A percentile compares a stretch with the other conserved stretches of the same genome.
These are phyloP conservation scores for Sphaerodactylus townsendi DNA, from an alignment of 2,113 vertebrate species.

Conservation along the genomic window DNA sequence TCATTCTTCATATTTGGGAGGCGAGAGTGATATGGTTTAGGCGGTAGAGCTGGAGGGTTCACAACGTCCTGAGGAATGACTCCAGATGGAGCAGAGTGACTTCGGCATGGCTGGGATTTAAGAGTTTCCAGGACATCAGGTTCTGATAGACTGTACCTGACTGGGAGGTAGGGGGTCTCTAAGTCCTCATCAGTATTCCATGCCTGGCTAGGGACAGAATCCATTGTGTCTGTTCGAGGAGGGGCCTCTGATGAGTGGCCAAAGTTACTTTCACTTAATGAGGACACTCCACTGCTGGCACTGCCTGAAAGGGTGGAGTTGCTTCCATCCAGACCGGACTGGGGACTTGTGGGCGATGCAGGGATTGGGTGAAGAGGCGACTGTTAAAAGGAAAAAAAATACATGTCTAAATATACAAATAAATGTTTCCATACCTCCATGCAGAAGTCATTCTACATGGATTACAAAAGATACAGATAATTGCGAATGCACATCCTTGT, in stretches of 20 bases:
- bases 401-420: conserved; percentile 43
- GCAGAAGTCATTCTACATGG: background rate
- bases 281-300: conserved; percentile 95
- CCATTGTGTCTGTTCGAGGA: conserved; percentile 88
- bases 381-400: conserved; percentile 70
- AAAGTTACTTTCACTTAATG: conserved; percentile 94
- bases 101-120: conserved; percentile 91
- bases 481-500: background rate
- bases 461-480: background rate
- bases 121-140: conserved; percentile 88
- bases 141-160: conserved; percentile 91
- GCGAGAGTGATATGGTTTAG: conserved; percentile 88
- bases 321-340: conserved; percentile 92
- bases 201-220: conserved; percentile 90
- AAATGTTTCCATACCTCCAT: background rate
- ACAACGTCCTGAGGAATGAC: conserved; percentile 84
- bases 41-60: conserved; percentile 82
- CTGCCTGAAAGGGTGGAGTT: conserved; percentile 95
- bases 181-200: conserved; percentile 90
- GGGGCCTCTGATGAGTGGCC: conserved; percentile 83
- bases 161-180: conserved; percentile 89
- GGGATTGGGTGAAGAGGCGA: conserved; percentile 94
- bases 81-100: conserved; percentile 86
- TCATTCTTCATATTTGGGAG: conserved; percentile 79
- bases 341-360: conserved; percentile 92